Evolutionary conservation across 2,888 invertebrate genomes (phyloP), one percentile per base, ranked within the genome.

Genomic region (Drosophila siamana): DNA sequence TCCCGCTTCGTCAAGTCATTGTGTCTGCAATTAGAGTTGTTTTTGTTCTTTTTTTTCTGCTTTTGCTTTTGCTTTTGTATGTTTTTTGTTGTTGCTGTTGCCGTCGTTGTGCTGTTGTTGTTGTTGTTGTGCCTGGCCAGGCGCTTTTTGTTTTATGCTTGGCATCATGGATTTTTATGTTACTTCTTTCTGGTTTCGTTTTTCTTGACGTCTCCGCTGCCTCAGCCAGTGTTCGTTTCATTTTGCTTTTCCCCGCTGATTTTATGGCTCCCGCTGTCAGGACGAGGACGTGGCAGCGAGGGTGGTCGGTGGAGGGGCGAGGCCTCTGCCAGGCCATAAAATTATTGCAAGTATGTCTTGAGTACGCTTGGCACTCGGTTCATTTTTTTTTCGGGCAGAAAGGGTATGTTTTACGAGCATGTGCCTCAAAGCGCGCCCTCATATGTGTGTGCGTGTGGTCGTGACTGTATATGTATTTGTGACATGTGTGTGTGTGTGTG

Each of bases 1-100:
- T 47, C 22, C 64, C 71, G 62, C 50, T 57, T 75, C 77, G 56
- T 36, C 80, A 71, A 83, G 72, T 75, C 73, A 86, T 86, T 86
- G 86, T 86, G 86, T 84, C 86, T 86, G 84, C 84, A 85, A 85
- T 85, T 86, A 86, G 86, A 86, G 83, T 80, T 86, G 84, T 86
- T 85, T 84, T 84, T 84, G 81, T 81, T 84, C 78, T 79, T 81
- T 83, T 83, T 74, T 81, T 83, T 83, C 70, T 44, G n/a, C n/a
- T 11, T 38, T 52, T 33, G 33, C 33, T 4, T 41, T 54, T 41
- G 63, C 68, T 75, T 75, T 75, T 75, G 75, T 75, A 72, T 59
- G 61, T 59, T 48, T 61, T 57, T 73, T 64, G 50, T 74, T 67
- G 50, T 62, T 64, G 28, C n/a, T 66, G 50, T 36, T 79, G 36